phyloP scores from a whole-genome alignment of 2,797 vertebrate species.

The Xyrichtys novacula region DNA sequence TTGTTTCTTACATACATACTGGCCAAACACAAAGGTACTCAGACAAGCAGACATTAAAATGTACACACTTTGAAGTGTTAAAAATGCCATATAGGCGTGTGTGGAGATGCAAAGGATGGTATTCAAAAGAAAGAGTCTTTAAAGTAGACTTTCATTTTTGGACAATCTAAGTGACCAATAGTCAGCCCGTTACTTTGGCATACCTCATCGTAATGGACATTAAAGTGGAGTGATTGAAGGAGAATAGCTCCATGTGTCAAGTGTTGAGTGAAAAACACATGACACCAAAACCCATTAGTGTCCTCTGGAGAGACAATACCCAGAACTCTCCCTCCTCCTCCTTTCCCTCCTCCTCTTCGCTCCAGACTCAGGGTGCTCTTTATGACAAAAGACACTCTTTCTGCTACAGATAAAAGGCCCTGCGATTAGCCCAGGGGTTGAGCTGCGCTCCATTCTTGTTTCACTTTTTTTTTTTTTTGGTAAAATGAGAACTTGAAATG shows the following conservation, averaged over 20 bases:
- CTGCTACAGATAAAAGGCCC: conserved; percentile 88
- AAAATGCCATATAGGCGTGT: conserved; percentile 6
- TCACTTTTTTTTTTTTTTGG: conserved; percentile 56
- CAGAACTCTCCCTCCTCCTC: conserved; percentile 84
- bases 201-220: conserved; percentile 88
- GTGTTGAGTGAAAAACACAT: conserved; percentile 89
- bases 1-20: conserved; percentile 39
- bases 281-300: conserved; percentile 94
- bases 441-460: conserved; percentile 82
- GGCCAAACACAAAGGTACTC: conserved; percentile 37
- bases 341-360: conserved; percentile 42
- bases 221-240: conserved; percentile 90
- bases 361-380: conserved; percentile 69
- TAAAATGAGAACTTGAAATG: conserved; percentile 80
- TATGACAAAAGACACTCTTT: conserved; percentile 86
- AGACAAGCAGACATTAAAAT: conserved; percentile 14
- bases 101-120: conserved; percentile 33
- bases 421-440: conserved; percentile 89
- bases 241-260: conserved; percentile 89
- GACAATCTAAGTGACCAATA: conserved; percentile 83
- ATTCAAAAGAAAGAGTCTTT: conserved; percentile 52
- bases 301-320: conserved; percentile 90
- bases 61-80: conserved; percentile 9
- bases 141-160: conserved; percentile 70
- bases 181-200: conserved; percentile 81